phyloP scores from a whole-genome alignment of 2,797 vertebrate species.

The Pipistrellus nathusii region DNA sequence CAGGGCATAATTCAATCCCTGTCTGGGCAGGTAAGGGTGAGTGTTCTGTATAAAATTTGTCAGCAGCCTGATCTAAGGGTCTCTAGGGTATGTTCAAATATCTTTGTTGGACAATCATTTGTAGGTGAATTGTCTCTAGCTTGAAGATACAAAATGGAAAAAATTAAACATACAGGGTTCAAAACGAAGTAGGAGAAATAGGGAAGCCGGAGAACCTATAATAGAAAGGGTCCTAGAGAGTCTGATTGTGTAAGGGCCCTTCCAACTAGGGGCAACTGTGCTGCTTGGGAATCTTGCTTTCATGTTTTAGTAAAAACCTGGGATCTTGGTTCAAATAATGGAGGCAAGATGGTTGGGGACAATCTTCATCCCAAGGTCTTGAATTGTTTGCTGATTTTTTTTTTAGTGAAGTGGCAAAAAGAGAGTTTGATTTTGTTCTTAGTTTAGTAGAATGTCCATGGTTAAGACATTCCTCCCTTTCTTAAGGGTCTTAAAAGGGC shows the following conservation, averaged over 20 bases:
- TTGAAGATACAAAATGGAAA: not conserved
- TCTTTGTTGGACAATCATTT: not conserved
- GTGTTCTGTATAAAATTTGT: not conserved
- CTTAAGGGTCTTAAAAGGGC: not conserved
- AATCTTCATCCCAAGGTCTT: not conserved
- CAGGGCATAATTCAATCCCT: not conserved
- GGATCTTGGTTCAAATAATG: not conserved
- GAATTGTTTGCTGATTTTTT: not conserved
- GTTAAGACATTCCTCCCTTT: not conserved
- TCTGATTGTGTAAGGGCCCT: not conserved
- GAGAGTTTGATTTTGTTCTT: not conserved
- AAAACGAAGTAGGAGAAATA: not conserved
- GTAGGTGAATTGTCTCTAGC: not conserved
- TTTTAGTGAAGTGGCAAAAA: not conserved
- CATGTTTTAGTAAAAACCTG: not conserved
- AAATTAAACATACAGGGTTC: not conserved
- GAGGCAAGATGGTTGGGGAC: not conserved
- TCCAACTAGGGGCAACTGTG: not conserved
- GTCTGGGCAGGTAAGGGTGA: not conserved
- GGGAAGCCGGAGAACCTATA: not conserved
- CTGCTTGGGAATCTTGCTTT: not conserved
- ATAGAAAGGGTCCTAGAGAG: not conserved
- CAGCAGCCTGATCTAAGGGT: not conserved
- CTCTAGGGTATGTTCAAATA: not conserved
- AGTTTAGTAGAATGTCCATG: not conserved